phyloP scores from a whole-genome alignment of 2,888 invertebrate genomes.

The Melangyna quadrimaculata region DNA sequence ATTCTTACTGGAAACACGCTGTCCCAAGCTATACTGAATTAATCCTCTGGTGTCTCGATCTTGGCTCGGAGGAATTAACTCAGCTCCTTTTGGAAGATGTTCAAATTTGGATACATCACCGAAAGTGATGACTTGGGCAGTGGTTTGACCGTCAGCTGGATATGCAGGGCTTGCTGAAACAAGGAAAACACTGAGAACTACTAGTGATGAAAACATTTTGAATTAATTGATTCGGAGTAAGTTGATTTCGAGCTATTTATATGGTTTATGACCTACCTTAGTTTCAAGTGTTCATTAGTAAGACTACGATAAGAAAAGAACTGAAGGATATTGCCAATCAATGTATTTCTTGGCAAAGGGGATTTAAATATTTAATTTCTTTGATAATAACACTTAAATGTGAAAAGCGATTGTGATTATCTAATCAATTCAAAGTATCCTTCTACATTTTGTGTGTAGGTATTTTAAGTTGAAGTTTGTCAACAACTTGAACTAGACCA shows the following conservation, averaged over 20 bases:
- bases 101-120: not conserved
- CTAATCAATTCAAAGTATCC: too few relatives aligned
- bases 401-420: too few relatives aligned
- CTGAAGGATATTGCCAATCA: too few relatives aligned
- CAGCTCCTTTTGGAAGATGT: not conserved
- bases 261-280: not conserved
- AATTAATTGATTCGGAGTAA: not conserved
- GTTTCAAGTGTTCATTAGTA: too few relatives aligned
- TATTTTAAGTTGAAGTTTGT: too few relatives aligned
- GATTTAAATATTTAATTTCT: too few relatives aligned
- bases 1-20: conserved; percentile 1
- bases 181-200: not conserved
- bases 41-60: not conserved
- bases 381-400: too few relatives aligned
- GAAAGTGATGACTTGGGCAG: not conserved
- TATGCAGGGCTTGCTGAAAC: not conserved
- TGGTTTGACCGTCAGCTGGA: not conserved
- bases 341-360: too few relatives aligned
- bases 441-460: too few relatives aligned
- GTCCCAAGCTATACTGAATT: not conserved
- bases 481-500: too few relatives aligned
- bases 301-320: too few relatives aligned
- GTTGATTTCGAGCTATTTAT: not conserved
- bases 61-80: not conserved
- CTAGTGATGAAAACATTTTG: not conserved